Evolutionary conservation across 1,140 invertebrate species (phyloP).

Genomic region (Orchestia grillus): DNA sequence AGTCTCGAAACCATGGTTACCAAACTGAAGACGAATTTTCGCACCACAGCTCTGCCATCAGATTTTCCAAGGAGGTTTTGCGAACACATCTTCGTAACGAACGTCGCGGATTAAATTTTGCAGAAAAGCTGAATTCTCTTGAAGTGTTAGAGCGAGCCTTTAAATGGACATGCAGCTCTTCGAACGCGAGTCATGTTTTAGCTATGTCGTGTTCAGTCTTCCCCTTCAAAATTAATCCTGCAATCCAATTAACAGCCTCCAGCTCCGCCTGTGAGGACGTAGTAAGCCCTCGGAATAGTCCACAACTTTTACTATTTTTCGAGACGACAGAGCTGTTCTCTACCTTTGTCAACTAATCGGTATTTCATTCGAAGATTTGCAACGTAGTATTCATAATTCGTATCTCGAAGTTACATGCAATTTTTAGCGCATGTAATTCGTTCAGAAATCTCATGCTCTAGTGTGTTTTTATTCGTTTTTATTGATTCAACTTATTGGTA

Average conservation of each 20-base stretch:
- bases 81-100: neutral
- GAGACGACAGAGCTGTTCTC: neutral
- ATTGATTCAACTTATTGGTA: no score
- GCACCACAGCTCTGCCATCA: neutral
- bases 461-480: neutral
- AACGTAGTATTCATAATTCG: no score
- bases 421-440: neutral
- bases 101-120: neutral
- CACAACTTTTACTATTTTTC: neutral
- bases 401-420: neutral
- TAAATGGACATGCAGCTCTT: neutral
- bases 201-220: neutral
- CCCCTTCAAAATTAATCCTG: neutral
- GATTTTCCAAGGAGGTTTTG: neutral
- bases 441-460: neutral
- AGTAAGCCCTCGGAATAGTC: neutral
- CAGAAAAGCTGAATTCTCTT: neutral
- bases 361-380: neutral
- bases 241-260: neutral
- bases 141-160: neutral
- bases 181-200: neutral
- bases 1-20: neutral
- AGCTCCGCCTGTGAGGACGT: neutral
- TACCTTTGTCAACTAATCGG: neutral
- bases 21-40: neutral